A percentile compares a stretch with the other conserved stretches of the same genome.
These are phyloP conservation scores for Aplysina aerophoba DNA, from an alignment of 37 sponge, comb jelly and placozoan species.

Conservation along the genomic window DNA sequence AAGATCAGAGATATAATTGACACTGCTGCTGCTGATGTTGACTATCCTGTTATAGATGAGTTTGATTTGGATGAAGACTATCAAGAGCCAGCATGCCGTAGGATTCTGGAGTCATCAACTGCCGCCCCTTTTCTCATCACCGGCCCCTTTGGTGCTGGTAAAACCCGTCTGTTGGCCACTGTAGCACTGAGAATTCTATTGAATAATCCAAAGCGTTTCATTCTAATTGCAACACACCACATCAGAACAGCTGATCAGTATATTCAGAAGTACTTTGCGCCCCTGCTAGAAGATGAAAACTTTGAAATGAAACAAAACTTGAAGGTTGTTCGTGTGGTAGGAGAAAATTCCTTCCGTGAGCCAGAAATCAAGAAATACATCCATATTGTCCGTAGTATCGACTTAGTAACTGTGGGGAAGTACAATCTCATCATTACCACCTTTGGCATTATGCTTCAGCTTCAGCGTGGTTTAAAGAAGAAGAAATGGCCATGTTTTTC, in stretches of 20 bases:
- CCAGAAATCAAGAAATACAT: too few relatives aligned
- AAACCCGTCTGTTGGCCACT: conserved; percentile 26
- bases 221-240: conserved; percentile 36
- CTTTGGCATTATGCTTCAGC: neutral
- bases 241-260: conserved; percentile 28
- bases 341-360: too few relatives aligned
- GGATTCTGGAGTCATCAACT: neutral
- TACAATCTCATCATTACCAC: neutral
- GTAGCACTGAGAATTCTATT: conserved; percentile 8
- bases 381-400: too few relatives aligned
- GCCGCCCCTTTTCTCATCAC: conserved; percentile 17
- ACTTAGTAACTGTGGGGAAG: too few relatives aligned
- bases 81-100: conserved; percentile 17
- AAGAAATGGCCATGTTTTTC: conserved; percentile 29
- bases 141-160: conserved; percentile 47
- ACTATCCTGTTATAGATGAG: neutral
- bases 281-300: neutral
- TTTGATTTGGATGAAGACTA: neutral
- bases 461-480: neutral
- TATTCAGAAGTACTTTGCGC: conserved; percentile 33
- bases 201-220: neutral
- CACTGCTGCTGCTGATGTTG: neutral
- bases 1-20: neutral
- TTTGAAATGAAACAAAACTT: too few relatives aligned
- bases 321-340: too few relatives aligned